Conservation (phyloP, 2,797 vertebrate species). For the Streptopelia turtur region DNA sequence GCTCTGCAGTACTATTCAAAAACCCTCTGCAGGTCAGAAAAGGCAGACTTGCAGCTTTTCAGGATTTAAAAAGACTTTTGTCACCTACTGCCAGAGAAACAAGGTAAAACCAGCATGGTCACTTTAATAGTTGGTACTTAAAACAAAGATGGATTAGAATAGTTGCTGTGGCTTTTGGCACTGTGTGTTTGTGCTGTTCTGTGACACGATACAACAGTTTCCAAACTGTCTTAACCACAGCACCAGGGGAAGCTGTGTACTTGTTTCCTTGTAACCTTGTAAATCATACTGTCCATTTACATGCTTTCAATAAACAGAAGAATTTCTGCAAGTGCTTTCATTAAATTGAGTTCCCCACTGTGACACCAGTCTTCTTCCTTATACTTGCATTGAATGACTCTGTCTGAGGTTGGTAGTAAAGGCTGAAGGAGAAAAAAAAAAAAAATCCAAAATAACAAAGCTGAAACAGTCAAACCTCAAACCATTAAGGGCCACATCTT, state of each 20-base stretch:
- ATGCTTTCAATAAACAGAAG: conserved; percentile 63
- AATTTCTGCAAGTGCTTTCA: conserved; percentile 39
- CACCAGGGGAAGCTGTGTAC: conserved; percentile 12
- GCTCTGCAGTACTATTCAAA: not conserved
- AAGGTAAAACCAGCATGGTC: conserved; percentile 46
- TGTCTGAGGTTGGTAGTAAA: conserved; percentile 29
- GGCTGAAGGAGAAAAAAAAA: not conserved
- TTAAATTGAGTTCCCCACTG: conserved; percentile 29
- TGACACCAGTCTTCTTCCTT: conserved; percentile 27
- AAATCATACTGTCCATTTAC: conserved; percentile 65
- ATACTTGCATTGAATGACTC: conserved; percentile 12
- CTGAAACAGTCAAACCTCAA: conserved; percentile 27
- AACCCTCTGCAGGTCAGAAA: conserved; percentile 11
- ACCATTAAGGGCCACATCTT: not conserved
- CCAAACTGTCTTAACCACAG: conserved; percentile 27
- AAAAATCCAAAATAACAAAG: conserved; percentile 4
- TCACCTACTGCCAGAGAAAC: conserved; percentile 20
- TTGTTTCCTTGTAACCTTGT: conserved; percentile 56
- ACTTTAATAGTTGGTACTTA: conserved; percentile 41
- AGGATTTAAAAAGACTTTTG: conserved; percentile 51
- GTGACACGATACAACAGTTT: conserved; percentile 31
- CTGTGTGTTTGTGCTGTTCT: conserved; percentile 9
- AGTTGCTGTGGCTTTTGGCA: not conserved
- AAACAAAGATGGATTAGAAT: conserved; percentile 38
- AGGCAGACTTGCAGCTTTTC: conserved; percentile 9